Conservation (phyloP, 2,797 vertebrate genomes). For the Tamandua tetradactyla region DNA sequence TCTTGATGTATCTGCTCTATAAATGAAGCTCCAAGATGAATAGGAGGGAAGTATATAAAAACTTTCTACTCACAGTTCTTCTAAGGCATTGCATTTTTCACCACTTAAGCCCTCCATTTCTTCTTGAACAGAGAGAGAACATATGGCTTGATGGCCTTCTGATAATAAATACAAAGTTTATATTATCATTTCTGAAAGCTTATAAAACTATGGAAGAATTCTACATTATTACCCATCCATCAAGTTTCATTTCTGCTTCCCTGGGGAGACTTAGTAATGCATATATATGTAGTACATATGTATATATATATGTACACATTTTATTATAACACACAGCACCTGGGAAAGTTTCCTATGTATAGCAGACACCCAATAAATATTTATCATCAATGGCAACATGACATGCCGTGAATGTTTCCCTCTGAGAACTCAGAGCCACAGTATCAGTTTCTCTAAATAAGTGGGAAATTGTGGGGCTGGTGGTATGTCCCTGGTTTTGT, state of each 20-base stretch:
- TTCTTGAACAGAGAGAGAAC: not conserved
- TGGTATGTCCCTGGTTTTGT: not conserved
- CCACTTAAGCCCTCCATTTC: not conserved
- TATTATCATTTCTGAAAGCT: conserved; percentile 10
- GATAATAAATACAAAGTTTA: conserved; percentile 32
- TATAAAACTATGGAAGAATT: not conserved
- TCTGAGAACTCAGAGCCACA: not conserved
- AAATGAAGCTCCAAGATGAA: not conserved
- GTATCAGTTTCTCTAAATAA: conserved; percentile 3
- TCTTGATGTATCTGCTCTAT: not conserved
- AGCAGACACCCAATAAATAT: conserved; percentile 47
- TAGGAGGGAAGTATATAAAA: not conserved
- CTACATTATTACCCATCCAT: not conserved
- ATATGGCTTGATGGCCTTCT: conserved; percentile 18
- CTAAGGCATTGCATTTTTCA: not conserved
- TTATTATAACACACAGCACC: not conserved
- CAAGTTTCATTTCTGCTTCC: conserved; percentile 46
- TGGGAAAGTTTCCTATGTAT: not conserved
- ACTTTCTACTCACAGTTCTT: not conserved
- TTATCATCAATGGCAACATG: not conserved
- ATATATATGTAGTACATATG: not conserved
- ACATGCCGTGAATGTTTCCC: not conserved
- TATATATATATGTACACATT: too few relatives aligned
- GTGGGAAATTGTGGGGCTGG: not conserved
- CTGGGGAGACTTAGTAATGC: conserved; percentile 46